A percentile compares a stretch with the other conserved stretches of the same genome.
Evolutionary conservation across 2,113 vertebrate genomes (phyloP).

Genomic region (Ammodytes marinus): DNA sequence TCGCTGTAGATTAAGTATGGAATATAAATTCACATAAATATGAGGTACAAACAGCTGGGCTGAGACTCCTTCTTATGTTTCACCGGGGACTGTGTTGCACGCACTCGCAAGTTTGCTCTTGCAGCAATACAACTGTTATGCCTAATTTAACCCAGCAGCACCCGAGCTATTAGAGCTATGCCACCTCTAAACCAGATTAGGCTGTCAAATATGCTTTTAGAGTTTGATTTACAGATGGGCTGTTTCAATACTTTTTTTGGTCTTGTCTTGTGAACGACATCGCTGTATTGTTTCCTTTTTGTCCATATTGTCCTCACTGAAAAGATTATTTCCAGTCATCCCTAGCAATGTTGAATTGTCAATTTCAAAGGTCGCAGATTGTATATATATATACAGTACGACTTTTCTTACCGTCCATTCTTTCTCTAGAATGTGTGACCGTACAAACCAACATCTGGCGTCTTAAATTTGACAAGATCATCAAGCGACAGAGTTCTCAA

Average conservation of each 20-base stretch:
- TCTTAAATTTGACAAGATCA: slow-evolving; percentile 59
- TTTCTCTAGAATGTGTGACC: slow-evolving; percentile 12
- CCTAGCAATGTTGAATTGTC: not conserved
- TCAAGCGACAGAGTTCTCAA: slow-evolving; percentile 52
- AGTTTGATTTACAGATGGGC: slow-evolving; percentile 58
- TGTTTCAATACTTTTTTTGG: slow-evolving; percentile 28
- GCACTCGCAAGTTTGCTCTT: slow-evolving; percentile 27
- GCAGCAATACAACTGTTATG: slow-evolving; percentile 55
- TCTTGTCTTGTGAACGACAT: slow-evolving; percentile 17
- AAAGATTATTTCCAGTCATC: not conserved
- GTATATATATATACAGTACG: not conserved
- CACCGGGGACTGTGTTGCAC: slow-evolving; percentile 26
- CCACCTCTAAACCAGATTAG: slow-evolving; percentile 71
- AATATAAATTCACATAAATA: slow-evolving; percentile 16
- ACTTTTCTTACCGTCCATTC: not conserved
- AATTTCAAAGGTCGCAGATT: not conserved
- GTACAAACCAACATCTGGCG: slow-evolving; percentile 50
- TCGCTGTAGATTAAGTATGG: slow-evolving; percentile 29
- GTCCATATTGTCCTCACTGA: slow-evolving; percentile 8
- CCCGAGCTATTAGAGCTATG: slow-evolving; percentile 57
- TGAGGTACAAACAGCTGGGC: slow-evolving; percentile 45
- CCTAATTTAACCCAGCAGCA: slow-evolving; percentile 65
- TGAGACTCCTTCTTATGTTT: slow-evolving; percentile 12
- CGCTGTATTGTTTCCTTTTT: slow-evolving; percentile 1
- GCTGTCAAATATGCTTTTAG: slow-evolving; percentile 65